These are phyloP conservation scores for Amphiprion percula DNA, from an alignment of 2,113 vertebrate genomes.

Conservation along the genomic window DNA sequence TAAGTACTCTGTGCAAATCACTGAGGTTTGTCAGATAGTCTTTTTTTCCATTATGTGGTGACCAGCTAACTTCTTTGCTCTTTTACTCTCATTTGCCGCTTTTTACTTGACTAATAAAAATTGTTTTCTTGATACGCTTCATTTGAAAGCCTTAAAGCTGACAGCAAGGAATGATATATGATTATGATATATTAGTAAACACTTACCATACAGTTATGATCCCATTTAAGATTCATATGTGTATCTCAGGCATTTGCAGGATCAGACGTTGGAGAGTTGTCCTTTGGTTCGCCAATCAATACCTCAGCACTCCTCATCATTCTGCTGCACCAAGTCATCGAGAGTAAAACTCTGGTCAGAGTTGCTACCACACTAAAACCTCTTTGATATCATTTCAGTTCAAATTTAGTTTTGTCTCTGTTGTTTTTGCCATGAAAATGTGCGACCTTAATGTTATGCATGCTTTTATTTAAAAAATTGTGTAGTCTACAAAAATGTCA, in stretches of 20 bases:
- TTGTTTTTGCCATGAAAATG: background rate
- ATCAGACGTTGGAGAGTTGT: slow-evolving; percentile 89
- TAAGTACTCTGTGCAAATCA: slow-evolving; percentile 76
- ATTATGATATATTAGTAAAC: too few relatives aligned
- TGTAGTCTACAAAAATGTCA: background rate
- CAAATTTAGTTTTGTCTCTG: background rate
- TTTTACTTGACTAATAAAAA: too few relatives aligned
- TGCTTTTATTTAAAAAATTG: background rate
- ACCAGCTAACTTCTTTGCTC: too few relatives aligned
- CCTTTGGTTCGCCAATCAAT: slow-evolving; percentile 93
- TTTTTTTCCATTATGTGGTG: background rate
- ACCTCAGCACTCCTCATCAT: slow-evolving; percentile 91
- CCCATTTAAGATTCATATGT: background rate
- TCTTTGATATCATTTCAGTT: background rate
- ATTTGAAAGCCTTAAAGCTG: too few relatives aligned
- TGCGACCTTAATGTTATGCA: background rate
- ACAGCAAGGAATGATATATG: too few relatives aligned
- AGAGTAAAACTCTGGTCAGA: slow-evolving; percentile 94
- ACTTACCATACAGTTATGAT: too few relatives aligned
- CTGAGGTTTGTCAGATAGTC: background rate
- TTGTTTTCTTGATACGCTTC: too few relatives aligned
- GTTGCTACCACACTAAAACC: background rate
- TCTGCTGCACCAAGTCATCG: slow-evolving; percentile 92
- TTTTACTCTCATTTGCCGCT: too few relatives aligned
- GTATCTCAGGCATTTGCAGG: slow-evolving; percentile 84